Evolutionary conservation across 2,113 vertebrate species (phyloP).

Genomic region (Ictidomys tridecemlineatus): DNA sequence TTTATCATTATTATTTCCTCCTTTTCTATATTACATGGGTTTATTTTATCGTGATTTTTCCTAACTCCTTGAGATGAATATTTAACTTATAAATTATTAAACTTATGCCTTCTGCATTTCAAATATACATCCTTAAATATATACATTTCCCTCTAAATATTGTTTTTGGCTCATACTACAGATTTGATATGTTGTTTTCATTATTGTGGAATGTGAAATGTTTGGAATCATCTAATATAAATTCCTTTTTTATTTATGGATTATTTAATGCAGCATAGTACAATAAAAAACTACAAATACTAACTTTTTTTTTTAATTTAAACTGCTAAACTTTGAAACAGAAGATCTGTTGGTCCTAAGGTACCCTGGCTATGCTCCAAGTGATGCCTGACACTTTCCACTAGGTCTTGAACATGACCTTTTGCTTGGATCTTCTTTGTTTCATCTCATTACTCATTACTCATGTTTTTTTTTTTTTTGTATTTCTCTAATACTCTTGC

Average conservation of each 20-base stretch:
- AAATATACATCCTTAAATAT: not conserved
- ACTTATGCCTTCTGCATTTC: not conserved
- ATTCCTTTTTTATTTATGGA: not conserved
- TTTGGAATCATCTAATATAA: not conserved
- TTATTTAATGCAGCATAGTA: not conserved
- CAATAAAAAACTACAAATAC: not conserved
- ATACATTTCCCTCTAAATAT: not conserved
- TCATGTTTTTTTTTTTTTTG: not conserved
- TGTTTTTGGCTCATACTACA: not conserved
- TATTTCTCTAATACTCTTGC: not conserved
- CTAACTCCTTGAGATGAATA: slow-evolving; percentile 12
- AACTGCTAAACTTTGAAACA: not conserved
- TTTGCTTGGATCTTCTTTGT: not conserved
- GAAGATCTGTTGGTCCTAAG: not conserved
- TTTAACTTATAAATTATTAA: not conserved
- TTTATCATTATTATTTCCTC: not conserved
- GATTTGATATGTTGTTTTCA: not conserved
- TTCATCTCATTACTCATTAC: not conserved
- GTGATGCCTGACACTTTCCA: not conserved
- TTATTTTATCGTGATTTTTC: not conserved
- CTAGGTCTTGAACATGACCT: not conserved
- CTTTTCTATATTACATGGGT: not conserved
- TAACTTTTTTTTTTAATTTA: not conserved
- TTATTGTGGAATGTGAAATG: not conserved
- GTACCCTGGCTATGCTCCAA: not conserved